Conservation (phyloP, 2,113 vertebrate species). For the Junco hyemalis region DNA sequence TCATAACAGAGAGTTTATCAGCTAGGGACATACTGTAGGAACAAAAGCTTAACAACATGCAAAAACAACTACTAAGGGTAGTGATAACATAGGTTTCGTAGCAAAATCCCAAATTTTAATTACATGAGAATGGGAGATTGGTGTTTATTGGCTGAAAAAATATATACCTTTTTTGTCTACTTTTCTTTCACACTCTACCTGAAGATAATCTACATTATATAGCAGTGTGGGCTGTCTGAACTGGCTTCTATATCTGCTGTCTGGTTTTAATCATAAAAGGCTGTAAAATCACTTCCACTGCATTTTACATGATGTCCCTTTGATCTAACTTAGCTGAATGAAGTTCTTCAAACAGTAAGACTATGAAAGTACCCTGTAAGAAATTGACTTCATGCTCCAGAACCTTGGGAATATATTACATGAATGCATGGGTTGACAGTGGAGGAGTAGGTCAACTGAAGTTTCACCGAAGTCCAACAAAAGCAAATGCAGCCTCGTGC, state of each 20-base stretch:
- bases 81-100: not conserved
- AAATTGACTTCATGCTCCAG: not conserved
- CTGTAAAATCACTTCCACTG: not conserved
- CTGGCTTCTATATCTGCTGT: not conserved
- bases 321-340: not conserved
- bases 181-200: not conserved
- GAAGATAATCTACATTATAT: not conserved
- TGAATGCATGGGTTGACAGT: not conserved
- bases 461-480: not conserved
- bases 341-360: not conserved
- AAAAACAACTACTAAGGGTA: not conserved
- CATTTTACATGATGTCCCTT: not conserved
- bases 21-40: not conserved
- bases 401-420: not conserved
- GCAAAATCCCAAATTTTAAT: slow-evolving; percentile 7
- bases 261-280: not conserved
- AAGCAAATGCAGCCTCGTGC: not conserved
- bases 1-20: slow-evolving; percentile 22
- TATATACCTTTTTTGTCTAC: not conserved
- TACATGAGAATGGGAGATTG: not conserved
- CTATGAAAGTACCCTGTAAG: not conserved
- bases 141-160: not conserved
- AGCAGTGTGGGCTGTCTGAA: not conserved
- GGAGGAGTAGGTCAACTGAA: not conserved
- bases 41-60: not conserved